Percentiles rank a stretch among this genome's conserved stretches.
These are phyloP conservation scores for Gallinago jamesoni DNA, from an alignment of 2,113 vertebrate genomes.

Conservation along the genomic window DNA sequence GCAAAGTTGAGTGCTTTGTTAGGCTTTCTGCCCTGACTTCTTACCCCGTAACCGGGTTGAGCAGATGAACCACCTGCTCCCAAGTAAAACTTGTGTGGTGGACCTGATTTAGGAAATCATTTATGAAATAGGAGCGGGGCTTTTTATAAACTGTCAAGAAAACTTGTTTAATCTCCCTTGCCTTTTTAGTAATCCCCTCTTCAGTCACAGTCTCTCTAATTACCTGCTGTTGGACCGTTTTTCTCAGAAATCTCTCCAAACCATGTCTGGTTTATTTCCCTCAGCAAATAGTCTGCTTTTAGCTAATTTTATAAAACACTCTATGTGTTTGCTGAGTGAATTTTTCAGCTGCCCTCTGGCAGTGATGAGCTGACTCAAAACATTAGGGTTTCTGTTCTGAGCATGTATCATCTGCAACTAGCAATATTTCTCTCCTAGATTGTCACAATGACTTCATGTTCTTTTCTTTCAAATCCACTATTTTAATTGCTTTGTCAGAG, in stretches of 20 bases:
- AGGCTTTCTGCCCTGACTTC: background rate
- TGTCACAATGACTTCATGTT: conserved; percentile 15
- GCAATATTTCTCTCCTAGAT: background rate
- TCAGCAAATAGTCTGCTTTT: conserved; percentile 8
- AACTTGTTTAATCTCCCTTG: conserved; percentile 19
- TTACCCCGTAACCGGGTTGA: background rate
- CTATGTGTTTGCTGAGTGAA: conserved; percentile 45
- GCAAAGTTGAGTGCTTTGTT: background rate
- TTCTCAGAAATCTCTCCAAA: conserved; percentile 41
- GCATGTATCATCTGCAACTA: conserved; percentile 1
- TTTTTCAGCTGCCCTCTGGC: conserved; percentile 34
- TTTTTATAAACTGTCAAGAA: conserved; percentile 27
- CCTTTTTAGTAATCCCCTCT: conserved; percentile 41
- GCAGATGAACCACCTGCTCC: conserved; percentile 8
- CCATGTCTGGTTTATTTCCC: conserved; percentile 2
- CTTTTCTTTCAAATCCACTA: background rate
- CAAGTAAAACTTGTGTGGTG: background rate
- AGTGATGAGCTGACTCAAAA: conserved; percentile 52
- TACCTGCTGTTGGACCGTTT: conserved; percentile 40
- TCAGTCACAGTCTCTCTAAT: conserved; percentile 28
- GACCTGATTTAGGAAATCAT: background rate
- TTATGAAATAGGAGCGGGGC: background rate
- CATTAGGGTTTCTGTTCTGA: conserved; percentile 53
- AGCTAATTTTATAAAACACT: conserved; percentile 50
- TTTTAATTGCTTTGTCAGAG: conserved; percentile 53